These are phyloP conservation scores for Nowickia ferox DNA, from an alignment of 2,888 invertebrate species.

Conservation along the genomic window DNA sequence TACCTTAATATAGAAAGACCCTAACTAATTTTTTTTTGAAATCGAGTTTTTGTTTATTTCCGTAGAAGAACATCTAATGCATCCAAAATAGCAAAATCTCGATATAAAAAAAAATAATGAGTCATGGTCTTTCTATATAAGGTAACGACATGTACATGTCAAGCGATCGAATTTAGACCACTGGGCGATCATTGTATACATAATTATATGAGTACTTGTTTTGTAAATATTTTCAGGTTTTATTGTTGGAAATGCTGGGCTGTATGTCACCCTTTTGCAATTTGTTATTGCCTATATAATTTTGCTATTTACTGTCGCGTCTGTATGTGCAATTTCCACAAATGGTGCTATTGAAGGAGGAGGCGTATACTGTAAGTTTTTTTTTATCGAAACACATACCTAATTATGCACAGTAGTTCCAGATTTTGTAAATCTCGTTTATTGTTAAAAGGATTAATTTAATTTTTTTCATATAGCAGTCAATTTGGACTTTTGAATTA, in stretches of 20 bases:
- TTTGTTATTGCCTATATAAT: slow-evolving; percentile 97
- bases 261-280: slow-evolving; percentile 92
- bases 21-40: no score
- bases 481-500: no score
- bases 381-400: background rate
- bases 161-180: no score
- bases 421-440: background rate
- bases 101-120: no score
- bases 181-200: background rate
- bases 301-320: slow-evolving; percentile 96
- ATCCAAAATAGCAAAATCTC: no score
- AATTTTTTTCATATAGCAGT: background rate
- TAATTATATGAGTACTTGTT: background rate
- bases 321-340: slow-evolving; percentile 99
- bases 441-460: background rate
- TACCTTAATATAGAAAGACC: no score
- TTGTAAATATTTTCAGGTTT: slow-evolving; percentile 87
- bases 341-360: slow-evolving; percentile 99
- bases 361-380: slow-evolving; percentile 97
- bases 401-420: background rate
- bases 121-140: no score
- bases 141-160: no score
- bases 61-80: no score
- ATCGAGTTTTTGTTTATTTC: no score
- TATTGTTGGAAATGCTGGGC: slow-evolving; percentile 97